Evolutionary conservation across 2,797 vertebrate genomes (phyloP).

Genomic region (Schizopygopsis malacanthus): DNA sequence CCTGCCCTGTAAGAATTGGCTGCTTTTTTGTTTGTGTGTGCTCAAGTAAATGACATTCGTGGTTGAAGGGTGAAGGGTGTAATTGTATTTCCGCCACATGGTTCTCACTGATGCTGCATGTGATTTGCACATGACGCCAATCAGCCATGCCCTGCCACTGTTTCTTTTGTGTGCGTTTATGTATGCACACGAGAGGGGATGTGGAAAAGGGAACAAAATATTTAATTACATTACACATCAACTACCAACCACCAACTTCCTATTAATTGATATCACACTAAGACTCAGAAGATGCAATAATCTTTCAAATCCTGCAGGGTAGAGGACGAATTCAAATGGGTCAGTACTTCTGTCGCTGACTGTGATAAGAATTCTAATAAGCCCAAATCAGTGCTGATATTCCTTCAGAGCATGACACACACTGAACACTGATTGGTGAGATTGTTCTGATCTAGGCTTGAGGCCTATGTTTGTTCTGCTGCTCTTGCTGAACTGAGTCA

Average conservation of each 20-base stretch:
- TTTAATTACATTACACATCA: slow-evolving; percentile 30
- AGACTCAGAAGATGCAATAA: neutral
- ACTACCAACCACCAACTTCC: slow-evolving; percentile 7
- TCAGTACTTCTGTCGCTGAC: neutral
- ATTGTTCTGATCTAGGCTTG: neutral
- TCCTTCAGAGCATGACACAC: slow-evolving; percentile 15
- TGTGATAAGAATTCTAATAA: slow-evolving; percentile 28
- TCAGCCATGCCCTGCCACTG: slow-evolving; percentile 14
- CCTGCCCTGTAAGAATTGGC: neutral
- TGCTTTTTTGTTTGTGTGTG: neutral
- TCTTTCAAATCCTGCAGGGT: neutral
- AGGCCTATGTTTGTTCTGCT: slow-evolving; percentile 3
- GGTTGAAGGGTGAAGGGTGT: slow-evolving; percentile 7
- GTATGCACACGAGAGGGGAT: neutral
- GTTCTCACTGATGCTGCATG: slow-evolving; percentile 2
- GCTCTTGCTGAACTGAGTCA: neutral
- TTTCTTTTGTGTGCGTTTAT: neutral
- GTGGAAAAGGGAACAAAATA: slow-evolving; percentile 15
- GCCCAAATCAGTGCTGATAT: neutral
- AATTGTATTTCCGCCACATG: slow-evolving; percentile 48
- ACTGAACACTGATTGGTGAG: slow-evolving; percentile 18
- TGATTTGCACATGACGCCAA: slow-evolving; percentile 43
- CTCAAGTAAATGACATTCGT: slow-evolving; percentile 19
- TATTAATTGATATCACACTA: neutral
- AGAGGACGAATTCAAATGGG: neutral